Evolutionary conservation across 2,113 vertebrate species (phyloP), one percentile per base, ranked within the genome.

Genomic region (Thermophis baileyi): DNA sequence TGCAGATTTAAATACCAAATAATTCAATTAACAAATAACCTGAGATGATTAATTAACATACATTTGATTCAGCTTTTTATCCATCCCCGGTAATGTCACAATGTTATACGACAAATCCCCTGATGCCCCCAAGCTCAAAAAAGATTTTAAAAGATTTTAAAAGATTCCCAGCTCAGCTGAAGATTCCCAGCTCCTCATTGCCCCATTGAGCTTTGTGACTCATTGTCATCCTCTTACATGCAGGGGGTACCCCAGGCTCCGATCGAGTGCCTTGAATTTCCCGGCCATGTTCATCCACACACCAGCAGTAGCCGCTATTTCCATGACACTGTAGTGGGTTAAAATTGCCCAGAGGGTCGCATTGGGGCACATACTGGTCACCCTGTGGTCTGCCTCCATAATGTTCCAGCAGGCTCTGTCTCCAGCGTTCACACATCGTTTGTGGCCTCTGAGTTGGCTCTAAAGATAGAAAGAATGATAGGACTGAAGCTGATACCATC

Each of bases 271-370:
- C 99, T 3, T 97, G 95, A 92, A 99, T 96, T 95, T 99, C 99
- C 18, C 98, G 97, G 47, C 99, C 99, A 0, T 98, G 98, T 95
- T 97, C 96, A 89, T 99, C 98, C 95, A 99, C 99, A 90, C 99
- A 99, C 99, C 99, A 99, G 97, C 99, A 99, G 97, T 99, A 99
- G 60, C 98, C 98, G 89, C 98, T 99, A 96, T 98, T 98, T 0
- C 98, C 98, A 0, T 99, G 99, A 96, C 99, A 99, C 97, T 99
- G 99, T 91, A 99, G 97, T 0, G 98, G 98, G 30, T 89, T 97
- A 96, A 99, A 99, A 30, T 98, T 95, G 2, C 99, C 98, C 44
- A 97, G 96, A 0, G 91, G 14, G 0, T 99, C 98, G 0, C 99
- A 99, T 97, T 98, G 98, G 0, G 99, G 99, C 91, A 99, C 95